These are phyloP conservation scores for Tachysurus fulvidraco DNA, from an alignment of 2,113 vertebrate genomes.

Conservation along the genomic window DNA sequence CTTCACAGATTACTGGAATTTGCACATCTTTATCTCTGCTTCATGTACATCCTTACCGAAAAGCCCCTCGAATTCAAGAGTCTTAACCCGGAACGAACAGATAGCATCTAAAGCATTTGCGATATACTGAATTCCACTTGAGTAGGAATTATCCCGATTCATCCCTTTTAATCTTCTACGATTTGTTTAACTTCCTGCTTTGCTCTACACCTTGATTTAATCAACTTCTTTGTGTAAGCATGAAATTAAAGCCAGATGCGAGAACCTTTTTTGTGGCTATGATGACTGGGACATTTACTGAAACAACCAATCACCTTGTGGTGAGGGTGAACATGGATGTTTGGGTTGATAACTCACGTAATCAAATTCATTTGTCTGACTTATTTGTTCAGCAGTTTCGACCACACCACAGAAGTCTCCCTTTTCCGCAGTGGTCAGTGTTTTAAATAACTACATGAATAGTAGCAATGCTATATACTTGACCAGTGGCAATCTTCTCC, in stretches of 20 bases:
- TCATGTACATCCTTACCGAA: too few species aligned
- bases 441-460: not conserved
- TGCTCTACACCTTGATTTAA: not conserved
- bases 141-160: not conserved
- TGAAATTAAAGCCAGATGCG: not conserved
- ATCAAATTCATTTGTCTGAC: not conserved
- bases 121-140: not conserved
- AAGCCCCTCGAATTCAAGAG: not conserved
- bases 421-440: not conserved
- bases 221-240: conserved; percentile 18
- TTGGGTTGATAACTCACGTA: not conserved
- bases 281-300: not conserved
- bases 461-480: not conserved
- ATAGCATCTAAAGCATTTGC: not conserved
- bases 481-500: not conserved
- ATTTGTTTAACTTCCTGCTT: not conserved
- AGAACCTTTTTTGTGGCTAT: not conserved
- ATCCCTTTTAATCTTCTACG: not conserved
- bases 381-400: too few species aligned
- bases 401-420: not conserved
- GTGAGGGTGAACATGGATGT: not conserved
- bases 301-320: not conserved
- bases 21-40: too few species aligned
- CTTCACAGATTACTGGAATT: too few species aligned
- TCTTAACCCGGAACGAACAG: not conserved